Conservation (phyloP, 1,140 invertebrate species). For the Hypothenemus hampei region DNA sequence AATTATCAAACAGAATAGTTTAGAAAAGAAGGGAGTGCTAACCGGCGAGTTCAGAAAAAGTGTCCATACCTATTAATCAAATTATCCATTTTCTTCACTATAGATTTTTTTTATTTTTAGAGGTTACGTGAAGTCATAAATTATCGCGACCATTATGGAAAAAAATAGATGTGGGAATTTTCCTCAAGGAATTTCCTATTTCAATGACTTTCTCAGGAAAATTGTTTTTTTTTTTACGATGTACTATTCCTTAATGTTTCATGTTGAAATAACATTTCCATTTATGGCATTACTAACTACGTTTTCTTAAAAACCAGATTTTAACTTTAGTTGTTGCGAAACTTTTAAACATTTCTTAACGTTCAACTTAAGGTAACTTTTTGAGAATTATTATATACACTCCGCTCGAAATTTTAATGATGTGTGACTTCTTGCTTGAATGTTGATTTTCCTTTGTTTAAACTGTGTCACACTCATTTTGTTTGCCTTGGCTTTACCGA, state of each 20-base stretch:
- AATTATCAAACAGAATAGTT: too few species aligned
- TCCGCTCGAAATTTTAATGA: constrained; percentile 14
- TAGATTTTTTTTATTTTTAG: too few species aligned
- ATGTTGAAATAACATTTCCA: background rate
- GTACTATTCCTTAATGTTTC: background rate
- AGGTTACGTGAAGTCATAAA: too few species aligned
- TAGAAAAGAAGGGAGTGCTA: too few species aligned
- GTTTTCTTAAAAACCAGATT: background rate
- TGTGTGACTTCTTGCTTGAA: constrained; percentile 23
- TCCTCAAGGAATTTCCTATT: background rate
- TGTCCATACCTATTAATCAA: too few species aligned
- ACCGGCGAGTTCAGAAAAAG: too few species aligned
- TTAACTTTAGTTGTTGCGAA: background rate
- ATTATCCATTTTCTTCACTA: too few species aligned
- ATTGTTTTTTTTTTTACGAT: background rate
- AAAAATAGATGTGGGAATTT: too few species aligned
- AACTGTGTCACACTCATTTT: constrained; percentile 21
- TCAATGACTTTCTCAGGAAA: background rate
- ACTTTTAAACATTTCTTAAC: too few species aligned
- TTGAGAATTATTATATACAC: constrained; percentile 1
- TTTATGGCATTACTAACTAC: background rate
- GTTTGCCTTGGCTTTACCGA: constrained; percentile 21
- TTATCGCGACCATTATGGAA: too few species aligned
- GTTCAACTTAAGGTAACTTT: constrained; percentile 7
- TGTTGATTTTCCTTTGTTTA: constrained; percentile 28